Conservation (phyloP, 1,140 invertebrate species). For the Pseudomyrmex sp. region DNA sequence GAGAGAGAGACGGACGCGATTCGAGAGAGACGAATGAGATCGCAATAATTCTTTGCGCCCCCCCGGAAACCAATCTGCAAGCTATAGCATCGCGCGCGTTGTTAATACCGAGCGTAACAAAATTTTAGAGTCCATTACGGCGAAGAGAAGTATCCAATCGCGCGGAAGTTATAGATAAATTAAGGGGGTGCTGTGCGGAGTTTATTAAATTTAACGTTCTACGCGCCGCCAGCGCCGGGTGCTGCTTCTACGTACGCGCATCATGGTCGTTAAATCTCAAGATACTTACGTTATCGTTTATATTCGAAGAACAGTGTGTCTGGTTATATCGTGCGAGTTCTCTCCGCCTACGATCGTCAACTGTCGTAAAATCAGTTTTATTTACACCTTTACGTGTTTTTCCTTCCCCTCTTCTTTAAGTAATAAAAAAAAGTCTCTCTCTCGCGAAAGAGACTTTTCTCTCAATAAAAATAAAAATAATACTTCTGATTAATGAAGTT, state of each 20-base stretch:
- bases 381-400: not conserved
- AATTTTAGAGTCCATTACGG: slow-evolving; percentile 73
- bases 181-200: slow-evolving; percentile 54
- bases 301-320: slow-evolving; percentile 11
- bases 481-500: no score
- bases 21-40: slow-evolving; percentile 10
- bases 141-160: slow-evolving; percentile 63
- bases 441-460: no score
- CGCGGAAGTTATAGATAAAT: slow-evolving; percentile 65
- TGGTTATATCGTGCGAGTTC: not conserved
- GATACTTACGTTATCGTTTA: slow-evolving; percentile 29
- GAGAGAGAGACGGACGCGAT: not conserved
- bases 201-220: slow-evolving; percentile 68
- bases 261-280: slow-evolving; percentile 39
- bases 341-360: not conserved
- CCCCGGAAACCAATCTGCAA: slow-evolving; percentile 44
- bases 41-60: slow-evolving; percentile 63
- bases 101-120: slow-evolving; percentile 70
- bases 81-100: slow-evolving; percentile 55
- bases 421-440: no score
- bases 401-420: not conserved
- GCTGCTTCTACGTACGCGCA: not conserved
- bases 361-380: not conserved
- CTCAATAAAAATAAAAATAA: no score
- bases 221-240: not conserved